Conservation (phyloP, 2,797 vertebrate genomes). For the Sarcophilus harrisii region DNA sequence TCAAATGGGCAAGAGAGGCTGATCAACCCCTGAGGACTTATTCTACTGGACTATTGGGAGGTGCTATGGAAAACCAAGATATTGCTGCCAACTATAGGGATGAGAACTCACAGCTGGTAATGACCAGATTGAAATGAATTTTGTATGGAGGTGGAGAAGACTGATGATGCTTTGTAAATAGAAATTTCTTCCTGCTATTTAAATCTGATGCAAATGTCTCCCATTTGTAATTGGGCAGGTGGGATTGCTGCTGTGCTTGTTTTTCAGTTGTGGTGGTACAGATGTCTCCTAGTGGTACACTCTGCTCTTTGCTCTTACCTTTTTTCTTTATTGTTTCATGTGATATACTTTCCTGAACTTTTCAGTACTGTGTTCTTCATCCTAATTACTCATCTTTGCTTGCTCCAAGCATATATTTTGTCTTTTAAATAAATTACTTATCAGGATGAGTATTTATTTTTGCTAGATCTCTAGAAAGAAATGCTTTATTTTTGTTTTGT, state of each 20-base stretch:
- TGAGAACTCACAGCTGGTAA: conserved; percentile 97
- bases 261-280: not conserved
- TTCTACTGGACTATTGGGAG: conserved; percentile 95
- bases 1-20: conserved; percentile 97
- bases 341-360: conserved; percentile 24
- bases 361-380: conserved; percentile 20
- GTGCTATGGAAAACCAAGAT: conserved; percentile 99
- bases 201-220: conserved; percentile 25
- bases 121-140: conserved; percentile 20
- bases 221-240: conserved; percentile 17
- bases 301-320: conserved; percentile 3
- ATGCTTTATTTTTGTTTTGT: not conserved
- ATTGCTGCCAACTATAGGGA: conserved; percentile 99
- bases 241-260: not conserved
- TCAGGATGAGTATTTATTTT: conserved; percentile 11
- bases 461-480: conserved; percentile 11
- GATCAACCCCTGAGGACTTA: conserved; percentile 97
- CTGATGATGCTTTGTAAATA: not conserved
- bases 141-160: not conserved
- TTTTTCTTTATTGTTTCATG: not conserved
- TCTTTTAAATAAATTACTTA: conserved; percentile 1
- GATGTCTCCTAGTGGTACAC: not conserved
- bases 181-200: conserved; percentile 36
- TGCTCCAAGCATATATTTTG: not conserved
- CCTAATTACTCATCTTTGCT: not conserved